phyloP scores from a whole-genome alignment of 2,888 invertebrate species.

The Drosophila siamana region DNA sequence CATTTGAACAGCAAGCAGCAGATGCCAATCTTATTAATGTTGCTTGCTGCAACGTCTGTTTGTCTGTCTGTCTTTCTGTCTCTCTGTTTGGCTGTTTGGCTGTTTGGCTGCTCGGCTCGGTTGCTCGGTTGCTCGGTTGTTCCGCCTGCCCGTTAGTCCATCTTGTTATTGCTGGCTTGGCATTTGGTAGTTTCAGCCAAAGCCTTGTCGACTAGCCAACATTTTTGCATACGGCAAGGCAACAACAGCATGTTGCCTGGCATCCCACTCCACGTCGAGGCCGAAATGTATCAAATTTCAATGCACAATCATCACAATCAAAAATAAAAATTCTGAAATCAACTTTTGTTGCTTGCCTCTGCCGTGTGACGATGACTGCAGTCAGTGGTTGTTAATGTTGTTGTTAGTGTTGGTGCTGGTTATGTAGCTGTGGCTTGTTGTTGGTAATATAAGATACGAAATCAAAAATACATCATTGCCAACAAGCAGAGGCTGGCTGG shows the following conservation, averaged over 20 bases:
- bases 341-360: slow-evolving; percentile 64
- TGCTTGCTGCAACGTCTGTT: slow-evolving; percentile 49
- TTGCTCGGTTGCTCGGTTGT: too few species aligned
- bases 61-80: not conserved
- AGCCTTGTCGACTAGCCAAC: slow-evolving; percentile 78
- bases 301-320: slow-evolving; percentile 84
- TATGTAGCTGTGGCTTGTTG: slow-evolving; percentile 60
- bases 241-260: slow-evolving; percentile 39
- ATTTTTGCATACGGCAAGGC: slow-evolving; percentile 69
- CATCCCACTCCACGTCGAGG: slow-evolving; percentile 60
- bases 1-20: slow-evolving; percentile 77
- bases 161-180: slow-evolving; percentile 20
- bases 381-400: slow-evolving; percentile 34
- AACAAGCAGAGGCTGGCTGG: slow-evolving; percentile 69
- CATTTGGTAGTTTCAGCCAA: slow-evolving; percentile 63
- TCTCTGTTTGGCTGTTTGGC: too few species aligned
- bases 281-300: slow-evolving; percentile 85
- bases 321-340: slow-evolving; percentile 81
- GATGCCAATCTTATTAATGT: slow-evolving; percentile 81
- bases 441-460: slow-evolving; percentile 82
- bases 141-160: slow-evolving; percentile 19
- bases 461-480: slow-evolving; percentile 82
- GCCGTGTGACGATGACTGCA: slow-evolving; percentile 60
- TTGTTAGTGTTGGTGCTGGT: not conserved
- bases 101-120: too few species aligned